Evolutionary conservation across 2,888 invertebrate species (phyloP), one percentile per base, ranked within the genome.

Genomic region (Leptarthrus brevirostris): DNA sequence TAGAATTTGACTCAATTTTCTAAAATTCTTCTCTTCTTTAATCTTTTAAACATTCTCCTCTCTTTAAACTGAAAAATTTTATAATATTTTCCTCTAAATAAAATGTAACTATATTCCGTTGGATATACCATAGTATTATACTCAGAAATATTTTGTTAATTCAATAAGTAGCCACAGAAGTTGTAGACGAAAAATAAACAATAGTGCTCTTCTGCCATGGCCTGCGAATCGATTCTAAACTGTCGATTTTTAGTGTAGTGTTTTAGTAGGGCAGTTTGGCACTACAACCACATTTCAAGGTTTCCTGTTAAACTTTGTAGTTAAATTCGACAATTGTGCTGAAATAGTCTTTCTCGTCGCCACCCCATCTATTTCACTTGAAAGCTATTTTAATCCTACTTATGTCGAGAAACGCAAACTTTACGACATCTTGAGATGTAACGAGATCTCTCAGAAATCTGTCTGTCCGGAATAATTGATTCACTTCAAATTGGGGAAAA

Each of bases 1-100:
- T 69, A 69, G 69, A 69, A 34, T 18, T 69, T 69, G 69, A 69
- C 69, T 69, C 69, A 69, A 69, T 69, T 69, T 69, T 49, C n/a
- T 18, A 69, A 52, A 34, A 5, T 49, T 69, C 3, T 52, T 69
- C 22, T 52, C 69, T 69, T 8, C 40, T 36, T 10, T 44, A 24
- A 44, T 69, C 34, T 69, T 34, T 10, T 6, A 18, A 24, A 30
- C 5, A 52, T 52, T 69, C 26, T 66, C 22, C 69, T 49, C 69
- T 52, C 69, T 26, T 47, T 66, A 22, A 34, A 26, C 14, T n/a
- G n/a, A n/a, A 24, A 47, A 22, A 64, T 58, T 36, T 58, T 58
- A n/a, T 26, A 47, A 24, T 66, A 66, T 66, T 47, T 66, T 47
- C 30, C 18, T 10, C 14, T 52, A 69, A 52, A 52, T 30, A 69